These are phyloP conservation scores for Mola mola DNA, from an alignment of 2,113 vertebrate species.

Conservation along the genomic window DNA sequence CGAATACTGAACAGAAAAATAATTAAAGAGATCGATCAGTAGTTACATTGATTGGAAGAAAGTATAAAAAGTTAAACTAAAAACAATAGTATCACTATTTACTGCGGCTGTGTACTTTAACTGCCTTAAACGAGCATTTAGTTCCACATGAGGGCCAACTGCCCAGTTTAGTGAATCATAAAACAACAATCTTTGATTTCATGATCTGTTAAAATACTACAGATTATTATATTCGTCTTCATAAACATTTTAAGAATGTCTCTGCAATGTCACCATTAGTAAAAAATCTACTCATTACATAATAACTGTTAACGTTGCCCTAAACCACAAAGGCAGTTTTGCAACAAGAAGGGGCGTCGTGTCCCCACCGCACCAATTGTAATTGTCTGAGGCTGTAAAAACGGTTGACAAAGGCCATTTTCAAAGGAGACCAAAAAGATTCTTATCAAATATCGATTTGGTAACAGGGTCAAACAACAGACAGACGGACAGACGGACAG, in stretches of 20 bases:
- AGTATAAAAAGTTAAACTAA: conserved; percentile 66
- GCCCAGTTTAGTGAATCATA: no score
- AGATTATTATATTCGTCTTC: conserved; percentile 54
- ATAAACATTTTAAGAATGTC: conserved; percentile 55
- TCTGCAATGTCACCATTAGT: conserved; percentile 64
- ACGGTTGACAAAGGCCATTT: conserved; percentile 38
- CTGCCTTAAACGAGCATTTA: conserved; percentile 32
- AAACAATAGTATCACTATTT: conserved; percentile 60
- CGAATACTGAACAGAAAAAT: conserved; percentile 55
- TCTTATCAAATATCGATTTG: conserved; percentile 55
- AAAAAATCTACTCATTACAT: conserved; percentile 62
- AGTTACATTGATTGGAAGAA: conserved; percentile 76
- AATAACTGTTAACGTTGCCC: conserved; percentile 43
- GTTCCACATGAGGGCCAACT: conserved; percentile 8
- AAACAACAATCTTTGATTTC: conserved; percentile 57
- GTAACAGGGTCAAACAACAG: conserved; percentile 48
- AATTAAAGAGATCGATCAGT: conserved; percentile 66
- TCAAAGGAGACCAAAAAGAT: conserved; percentile 25
- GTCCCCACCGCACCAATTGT: conserved; percentile 50
- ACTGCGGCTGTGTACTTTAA: conserved; percentile 38
- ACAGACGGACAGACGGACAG: conserved; percentile 46
- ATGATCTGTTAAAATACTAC: conserved; percentile 52
- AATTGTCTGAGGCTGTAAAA: conserved; percentile 69
- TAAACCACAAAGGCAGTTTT: conserved; percentile 55
- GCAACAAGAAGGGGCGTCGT: conserved; percentile 40